These are phyloP conservation scores for Pseudorhombus dupliciocellatus DNA, from an alignment of 2,113 vertebrate genomes.

Conservation along the genomic window DNA sequence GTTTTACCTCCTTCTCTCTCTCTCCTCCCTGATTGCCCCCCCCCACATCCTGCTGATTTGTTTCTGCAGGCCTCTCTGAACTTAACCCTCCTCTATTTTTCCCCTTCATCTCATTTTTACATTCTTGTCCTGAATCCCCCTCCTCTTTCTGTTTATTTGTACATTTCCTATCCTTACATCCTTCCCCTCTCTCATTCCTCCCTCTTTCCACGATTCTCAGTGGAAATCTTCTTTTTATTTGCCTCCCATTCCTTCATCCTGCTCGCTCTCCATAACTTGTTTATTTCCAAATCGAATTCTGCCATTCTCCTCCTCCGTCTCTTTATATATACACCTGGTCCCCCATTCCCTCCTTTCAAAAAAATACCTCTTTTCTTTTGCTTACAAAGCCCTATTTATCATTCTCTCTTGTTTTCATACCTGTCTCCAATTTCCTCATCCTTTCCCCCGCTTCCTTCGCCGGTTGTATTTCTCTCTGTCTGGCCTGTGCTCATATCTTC, in stretches of 20 bases:
- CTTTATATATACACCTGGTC: slow-evolving; percentile 59
- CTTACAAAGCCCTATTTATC: slow-evolving; percentile 35
- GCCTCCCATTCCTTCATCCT: slow-evolving; percentile 3
- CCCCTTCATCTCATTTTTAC: slow-evolving; percentile 24
- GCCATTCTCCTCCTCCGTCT: slow-evolving; percentile 27
- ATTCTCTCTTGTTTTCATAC: slow-evolving; percentile 5
- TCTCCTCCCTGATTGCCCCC: not conserved
- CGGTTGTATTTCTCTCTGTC: not conserved
- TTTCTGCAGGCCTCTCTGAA: slow-evolving; percentile 13
- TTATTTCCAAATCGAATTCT: slow-evolving; percentile 64
- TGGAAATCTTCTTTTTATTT: slow-evolving; percentile 63
- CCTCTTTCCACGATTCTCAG: slow-evolving; percentile 32
- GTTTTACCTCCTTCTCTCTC: slow-evolving; percentile 2
- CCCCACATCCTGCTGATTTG: slow-evolving; percentile 24
- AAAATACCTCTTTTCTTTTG: slow-evolving; percentile 29
- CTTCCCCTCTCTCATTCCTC: slow-evolving; percentile 13
- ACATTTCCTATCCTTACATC: slow-evolving; percentile 14
- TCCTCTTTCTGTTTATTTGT: slow-evolving; percentile 22
- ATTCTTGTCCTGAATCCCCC: not conserved
- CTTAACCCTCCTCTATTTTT: slow-evolving; percentile 1
- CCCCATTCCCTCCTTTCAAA: slow-evolving; percentile 35
- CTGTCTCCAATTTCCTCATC: slow-evolving; percentile 1
- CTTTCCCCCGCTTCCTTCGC: not conserved
- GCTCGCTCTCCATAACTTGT: slow-evolving; percentile 35
- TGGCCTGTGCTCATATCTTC: slow-evolving; percentile 23